Base-by-base conservation (phyloP, 2,113 vertebrate species). In the Centropus unirufus region DNA sequence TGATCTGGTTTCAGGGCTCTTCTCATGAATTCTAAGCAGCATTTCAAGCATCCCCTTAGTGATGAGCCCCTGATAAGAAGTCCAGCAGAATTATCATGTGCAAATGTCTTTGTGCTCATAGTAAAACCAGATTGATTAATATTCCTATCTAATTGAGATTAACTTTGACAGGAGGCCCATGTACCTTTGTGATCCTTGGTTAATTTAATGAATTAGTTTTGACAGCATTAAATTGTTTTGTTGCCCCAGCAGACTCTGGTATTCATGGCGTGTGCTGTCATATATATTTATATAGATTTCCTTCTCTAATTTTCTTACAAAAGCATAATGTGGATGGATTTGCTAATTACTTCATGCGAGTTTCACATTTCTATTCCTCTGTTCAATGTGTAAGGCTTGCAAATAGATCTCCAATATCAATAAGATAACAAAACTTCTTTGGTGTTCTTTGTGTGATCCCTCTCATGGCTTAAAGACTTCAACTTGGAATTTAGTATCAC, bases 11-110 rank as follows among this genome's bases (percentile, higher is more conserved):
- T 97, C 22, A 16, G 75, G 51, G 27, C 11, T 36, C 6, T 62
- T 91, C 46, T 87, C 52, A n/a, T 89, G 29, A 97, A 81, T 95
- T 94, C n/a, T 93, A 57, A 87, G 42, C 47, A 84, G 66, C 23
- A 40, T 74, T 86, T 96, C 34, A 87, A 90, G 18, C 83, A 32
- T 44, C 11, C 91, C 51, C 47, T n/a, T 93, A 70, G 29, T 27
- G 54, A 54, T 80, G 47, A 91, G 30, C 42, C 46, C 49, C 51
- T 66, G 62, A 49, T 89, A 40, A 69, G 47, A 68, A 74, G 16
- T 72, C 49, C 64, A 68, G 19, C 40, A 62, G 61, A 92, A 62
- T 89, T 89, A 92, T 3, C 9, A 51, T 66, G 88, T 69, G 64
- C n/a, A 83, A 49, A 57, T 92, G 9, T 83, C 42, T 87, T 91